Conservation (phyloP, 2,113 vertebrate genomes). For the Martes martes region DNA sequence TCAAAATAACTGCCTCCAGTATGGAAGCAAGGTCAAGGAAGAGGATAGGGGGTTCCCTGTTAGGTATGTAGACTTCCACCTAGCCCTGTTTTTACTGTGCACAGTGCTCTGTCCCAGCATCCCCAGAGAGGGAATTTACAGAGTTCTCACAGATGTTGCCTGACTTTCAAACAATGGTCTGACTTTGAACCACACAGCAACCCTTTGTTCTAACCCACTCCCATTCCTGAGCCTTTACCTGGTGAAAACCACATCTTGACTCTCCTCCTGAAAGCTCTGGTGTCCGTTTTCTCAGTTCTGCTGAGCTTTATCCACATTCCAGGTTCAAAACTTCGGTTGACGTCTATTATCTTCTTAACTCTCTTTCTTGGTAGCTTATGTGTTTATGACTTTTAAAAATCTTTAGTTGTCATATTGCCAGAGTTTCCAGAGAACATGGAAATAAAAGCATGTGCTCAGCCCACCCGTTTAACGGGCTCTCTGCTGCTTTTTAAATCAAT, state of each 20-base stretch:
- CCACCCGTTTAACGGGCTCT: background rate
- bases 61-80: background rate
- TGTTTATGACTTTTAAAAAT: background rate
- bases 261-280: background rate
- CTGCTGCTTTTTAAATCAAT: conserved; percentile 25
- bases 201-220: background rate
- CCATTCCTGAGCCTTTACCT: background rate
- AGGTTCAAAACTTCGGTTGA: background rate
- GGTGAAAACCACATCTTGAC: background rate
- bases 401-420: background rate
- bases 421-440: background rate
- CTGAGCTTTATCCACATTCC: background rate
- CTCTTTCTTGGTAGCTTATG: background rate
- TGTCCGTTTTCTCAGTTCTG: background rate
- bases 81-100: background rate
- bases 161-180: background rate
- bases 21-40: background rate
- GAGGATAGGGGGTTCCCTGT: accelerated
- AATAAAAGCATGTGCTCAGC: background rate
- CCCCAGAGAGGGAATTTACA: background rate
- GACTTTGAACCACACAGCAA: background rate
- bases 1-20: background rate
- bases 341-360: background rate
- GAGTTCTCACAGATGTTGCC: background rate
- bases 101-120: background rate